Evolutionary conservation across 2,113 vertebrate genomes (phyloP).

Genomic region (Chlamydotis undulata): DNA sequence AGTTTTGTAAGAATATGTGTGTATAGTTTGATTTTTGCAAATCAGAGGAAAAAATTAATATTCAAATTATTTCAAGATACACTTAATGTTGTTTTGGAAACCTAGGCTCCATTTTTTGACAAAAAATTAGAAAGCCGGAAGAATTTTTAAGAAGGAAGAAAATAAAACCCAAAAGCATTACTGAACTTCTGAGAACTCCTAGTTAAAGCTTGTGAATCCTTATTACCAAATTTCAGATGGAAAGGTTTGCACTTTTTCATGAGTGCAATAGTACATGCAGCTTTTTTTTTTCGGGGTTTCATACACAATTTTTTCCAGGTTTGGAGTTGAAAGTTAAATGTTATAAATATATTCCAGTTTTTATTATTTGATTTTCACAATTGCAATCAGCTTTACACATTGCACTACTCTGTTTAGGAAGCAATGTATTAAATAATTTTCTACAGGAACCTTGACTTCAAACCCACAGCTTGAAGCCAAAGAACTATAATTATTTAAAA

Average conservation of each 20-base stretch:
- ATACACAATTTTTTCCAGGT: background rate
- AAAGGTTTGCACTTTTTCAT: background rate
- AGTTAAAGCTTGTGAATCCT: background rate
- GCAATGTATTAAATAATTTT: background rate
- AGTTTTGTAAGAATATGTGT: background rate
- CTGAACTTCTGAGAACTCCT: background rate
- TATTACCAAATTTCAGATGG: background rate
- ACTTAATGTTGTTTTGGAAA: background rate
- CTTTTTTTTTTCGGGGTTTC: background rate
- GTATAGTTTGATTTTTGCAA: background rate
- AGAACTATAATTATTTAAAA: slow-evolving; percentile 43
- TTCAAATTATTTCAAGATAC: background rate
- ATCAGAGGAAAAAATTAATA: background rate
- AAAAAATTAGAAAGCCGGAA: background rate
- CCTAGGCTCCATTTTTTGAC: background rate
- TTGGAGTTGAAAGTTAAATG: background rate
- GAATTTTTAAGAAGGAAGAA: background rate
- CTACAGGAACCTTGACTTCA: slow-evolving; percentile 11
- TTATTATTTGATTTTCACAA: background rate
- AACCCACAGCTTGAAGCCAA: slow-evolving; percentile 28
- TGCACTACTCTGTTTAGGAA: background rate
- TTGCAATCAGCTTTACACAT: background rate
- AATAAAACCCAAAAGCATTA: background rate
- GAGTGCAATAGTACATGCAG: background rate
- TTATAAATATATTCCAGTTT: background rate